These are phyloP conservation scores for Adoxophyes honmai DNA, from an alignment of 1,140 invertebrate species.

Conservation along the genomic window DNA sequence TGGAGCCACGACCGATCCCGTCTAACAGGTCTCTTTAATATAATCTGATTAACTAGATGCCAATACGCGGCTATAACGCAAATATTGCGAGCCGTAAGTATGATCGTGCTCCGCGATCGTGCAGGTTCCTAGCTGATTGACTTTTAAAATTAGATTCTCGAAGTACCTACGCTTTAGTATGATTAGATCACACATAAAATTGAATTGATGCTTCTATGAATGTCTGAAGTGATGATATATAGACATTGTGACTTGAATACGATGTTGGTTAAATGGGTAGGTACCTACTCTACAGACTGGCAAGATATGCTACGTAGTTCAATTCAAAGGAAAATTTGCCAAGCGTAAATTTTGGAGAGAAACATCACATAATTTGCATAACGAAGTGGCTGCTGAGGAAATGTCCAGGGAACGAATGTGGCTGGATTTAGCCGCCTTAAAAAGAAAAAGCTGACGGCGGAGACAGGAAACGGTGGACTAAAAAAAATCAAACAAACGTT, in stretches of 20 bases:
- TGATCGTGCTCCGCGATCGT: not conserved
- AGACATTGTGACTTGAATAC: too few species aligned
- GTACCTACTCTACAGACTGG: not conserved
- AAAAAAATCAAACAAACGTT: slow-evolving; percentile 15
- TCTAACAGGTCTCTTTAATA: slow-evolving; percentile 52
- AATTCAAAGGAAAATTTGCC: not conserved
- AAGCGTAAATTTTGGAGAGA: not conserved
- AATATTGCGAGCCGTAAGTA: slow-evolving; percentile 8
- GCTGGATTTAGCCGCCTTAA: slow-evolving; percentile 14
- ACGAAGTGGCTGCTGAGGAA: slow-evolving; percentile 2
- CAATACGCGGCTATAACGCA: slow-evolving; percentile 28
- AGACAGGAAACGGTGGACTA: slow-evolving; percentile 18
- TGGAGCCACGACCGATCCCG: slow-evolving; percentile 39
- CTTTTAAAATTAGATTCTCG: not conserved
- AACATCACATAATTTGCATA: slow-evolving; percentile 19
- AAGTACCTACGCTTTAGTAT: too few species aligned
- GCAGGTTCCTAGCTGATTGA: not conserved
- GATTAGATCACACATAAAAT: too few species aligned
- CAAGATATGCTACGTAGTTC: not conserved
- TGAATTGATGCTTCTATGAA: too few species aligned
- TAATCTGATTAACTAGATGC: slow-evolving; percentile 62
- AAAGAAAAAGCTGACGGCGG: not conserved
- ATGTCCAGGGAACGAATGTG: slow-evolving; percentile 9
- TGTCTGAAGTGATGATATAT: too few species aligned
- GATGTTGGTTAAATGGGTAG: too few species aligned